Evolutionary conservation across 2,888 invertebrate species (phyloP).

Genomic region (Erebia aethiops): DNA sequence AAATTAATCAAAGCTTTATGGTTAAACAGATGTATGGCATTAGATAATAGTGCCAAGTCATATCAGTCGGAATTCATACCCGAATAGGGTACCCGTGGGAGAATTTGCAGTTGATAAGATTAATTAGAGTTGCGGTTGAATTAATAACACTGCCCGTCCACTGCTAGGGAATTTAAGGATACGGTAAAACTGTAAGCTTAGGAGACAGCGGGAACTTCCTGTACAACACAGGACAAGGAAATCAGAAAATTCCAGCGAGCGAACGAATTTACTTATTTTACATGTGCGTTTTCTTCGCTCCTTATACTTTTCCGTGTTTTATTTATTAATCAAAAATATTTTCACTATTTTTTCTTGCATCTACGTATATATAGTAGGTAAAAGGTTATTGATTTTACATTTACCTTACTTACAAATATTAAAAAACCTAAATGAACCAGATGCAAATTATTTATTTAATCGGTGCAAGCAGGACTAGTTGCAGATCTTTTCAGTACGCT

Average conservation of each 20-base stretch:
- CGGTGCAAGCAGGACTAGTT: too few relatives aligned
- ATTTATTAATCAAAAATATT: too few relatives aligned
- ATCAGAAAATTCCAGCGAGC: neutral
- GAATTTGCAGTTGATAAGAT: slow-evolving; percentile 72
- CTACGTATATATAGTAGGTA: too few relatives aligned
- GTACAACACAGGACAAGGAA: neutral
- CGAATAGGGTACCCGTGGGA: slow-evolving; percentile 56
- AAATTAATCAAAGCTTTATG: neutral
- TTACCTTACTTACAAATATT: too few relatives aligned
- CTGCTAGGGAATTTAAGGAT: slow-evolving; percentile 6
- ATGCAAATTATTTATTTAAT: too few relatives aligned
- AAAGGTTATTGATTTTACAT: too few relatives aligned
- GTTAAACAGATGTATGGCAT: slow-evolving; percentile 10
- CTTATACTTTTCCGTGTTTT: too few relatives aligned
- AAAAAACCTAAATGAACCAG: too few relatives aligned
- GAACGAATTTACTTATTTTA: too few relatives aligned
- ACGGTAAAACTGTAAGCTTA: slow-evolving; percentile 1
- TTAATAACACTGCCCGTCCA: slow-evolving; percentile 62
- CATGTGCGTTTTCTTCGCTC: too few relatives aligned
- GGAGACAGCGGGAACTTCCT: neutral
- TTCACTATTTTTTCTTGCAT: too few relatives aligned
- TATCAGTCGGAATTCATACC: slow-evolving; percentile 50
- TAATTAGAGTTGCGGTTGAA: slow-evolving; percentile 77
- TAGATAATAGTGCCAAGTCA: slow-evolving; percentile 43
- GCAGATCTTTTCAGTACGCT: too few relatives aligned